Percentiles rank a stretch among this genome's conserved stretches.
phyloP scores from a whole-genome alignment of 2,797 vertebrate genomes.

The Tympanoctomys barrerae region DNA sequence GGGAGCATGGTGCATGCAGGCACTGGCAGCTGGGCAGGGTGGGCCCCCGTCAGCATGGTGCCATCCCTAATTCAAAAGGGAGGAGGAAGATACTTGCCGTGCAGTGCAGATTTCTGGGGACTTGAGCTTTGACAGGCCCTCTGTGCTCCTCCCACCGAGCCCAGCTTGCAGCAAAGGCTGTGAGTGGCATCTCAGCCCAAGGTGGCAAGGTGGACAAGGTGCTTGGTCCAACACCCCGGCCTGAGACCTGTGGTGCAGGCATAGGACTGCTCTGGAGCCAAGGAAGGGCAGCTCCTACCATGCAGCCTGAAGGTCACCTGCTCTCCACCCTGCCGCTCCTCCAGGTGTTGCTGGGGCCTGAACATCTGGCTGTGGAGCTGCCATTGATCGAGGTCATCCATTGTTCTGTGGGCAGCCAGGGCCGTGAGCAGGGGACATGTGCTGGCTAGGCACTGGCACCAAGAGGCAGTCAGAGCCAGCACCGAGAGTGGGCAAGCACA shows the following conservation, averaged over 20 bases:
- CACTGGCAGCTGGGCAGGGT: not conserved
- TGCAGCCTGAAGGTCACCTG: constrained; percentile 79
- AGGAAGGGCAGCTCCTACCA: not conserved
- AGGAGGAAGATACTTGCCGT: not conserved
- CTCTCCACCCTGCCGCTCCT: constrained; percentile 82
- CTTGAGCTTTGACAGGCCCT: not conserved
- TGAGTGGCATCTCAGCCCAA: too few species aligned
- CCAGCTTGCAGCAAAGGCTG: not conserved
- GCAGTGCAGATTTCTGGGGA: not conserved
- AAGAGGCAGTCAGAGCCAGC: not conserved
- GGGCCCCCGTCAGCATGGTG: not conserved
- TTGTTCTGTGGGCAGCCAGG: constrained; percentile 80
- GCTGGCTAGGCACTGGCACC: not conserved
- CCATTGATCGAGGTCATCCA: constrained; percentile 78
- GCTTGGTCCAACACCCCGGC: not conserved
- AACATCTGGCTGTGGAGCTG: constrained; percentile 85
- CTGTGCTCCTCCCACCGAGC: not conserved
- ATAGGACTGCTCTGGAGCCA: not conserved
- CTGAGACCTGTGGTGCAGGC: not conserved
- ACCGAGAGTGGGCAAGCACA: not conserved
- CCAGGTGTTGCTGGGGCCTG: constrained; percentile 85
- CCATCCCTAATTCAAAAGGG: not conserved
- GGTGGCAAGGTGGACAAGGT: not conserved
- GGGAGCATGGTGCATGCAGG: not conserved
- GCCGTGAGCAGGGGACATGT: constrained; percentile 64